Evolutionary conservation across 2,797 vertebrate species (phyloP).

Genomic region (Neosilurus mollespiculum): DNA sequence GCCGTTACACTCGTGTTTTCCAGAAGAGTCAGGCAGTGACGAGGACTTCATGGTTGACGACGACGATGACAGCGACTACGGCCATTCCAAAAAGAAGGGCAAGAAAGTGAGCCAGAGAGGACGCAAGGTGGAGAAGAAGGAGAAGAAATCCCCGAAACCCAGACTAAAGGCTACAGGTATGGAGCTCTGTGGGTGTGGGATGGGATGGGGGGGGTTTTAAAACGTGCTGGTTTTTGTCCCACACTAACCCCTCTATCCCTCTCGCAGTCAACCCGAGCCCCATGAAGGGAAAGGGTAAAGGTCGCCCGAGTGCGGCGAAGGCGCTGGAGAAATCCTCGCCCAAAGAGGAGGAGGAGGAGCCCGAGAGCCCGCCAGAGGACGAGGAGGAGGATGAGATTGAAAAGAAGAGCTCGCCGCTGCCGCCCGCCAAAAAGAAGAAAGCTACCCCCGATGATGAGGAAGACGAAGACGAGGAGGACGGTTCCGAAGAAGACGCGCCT

Average conservation of each 20-base stretch:
- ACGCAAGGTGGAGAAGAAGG: constrained; percentile 90
- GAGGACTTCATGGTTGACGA: constrained; percentile 98
- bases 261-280: constrained; percentile 92
- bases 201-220: background rate
- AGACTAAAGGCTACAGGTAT: constrained; percentile 98
- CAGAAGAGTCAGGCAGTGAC: constrained; percentile 85
- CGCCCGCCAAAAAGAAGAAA: constrained; percentile 82
- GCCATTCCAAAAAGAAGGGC: constrained; percentile 95
- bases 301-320: constrained; percentile 89
- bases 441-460: constrained; percentile 67
- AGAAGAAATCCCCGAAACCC: constrained; percentile 98
- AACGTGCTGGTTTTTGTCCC: background rate
- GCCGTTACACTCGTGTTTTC: constrained; percentile 35
- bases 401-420: constrained; percentile 81
- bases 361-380: constrained; percentile 73
- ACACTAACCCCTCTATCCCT: background rate
- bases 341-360: constrained; percentile 79
- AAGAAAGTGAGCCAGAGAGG: constrained; percentile 90
- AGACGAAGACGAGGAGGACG: constrained; percentile 79
- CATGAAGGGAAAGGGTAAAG: constrained; percentile 96
- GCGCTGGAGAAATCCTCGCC: constrained; percentile 91
- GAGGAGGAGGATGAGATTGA: constrained; percentile 77
- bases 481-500: constrained; percentile 93
- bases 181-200: background rate
- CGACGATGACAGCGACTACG: constrained; percentile 97